A percentile compares a stretch with the other conserved stretches of the same genome.
These are phyloP conservation scores for Phalangium opilio DNA, from an alignment of 2,888 invertebrate species.

Conservation along the genomic window DNA sequence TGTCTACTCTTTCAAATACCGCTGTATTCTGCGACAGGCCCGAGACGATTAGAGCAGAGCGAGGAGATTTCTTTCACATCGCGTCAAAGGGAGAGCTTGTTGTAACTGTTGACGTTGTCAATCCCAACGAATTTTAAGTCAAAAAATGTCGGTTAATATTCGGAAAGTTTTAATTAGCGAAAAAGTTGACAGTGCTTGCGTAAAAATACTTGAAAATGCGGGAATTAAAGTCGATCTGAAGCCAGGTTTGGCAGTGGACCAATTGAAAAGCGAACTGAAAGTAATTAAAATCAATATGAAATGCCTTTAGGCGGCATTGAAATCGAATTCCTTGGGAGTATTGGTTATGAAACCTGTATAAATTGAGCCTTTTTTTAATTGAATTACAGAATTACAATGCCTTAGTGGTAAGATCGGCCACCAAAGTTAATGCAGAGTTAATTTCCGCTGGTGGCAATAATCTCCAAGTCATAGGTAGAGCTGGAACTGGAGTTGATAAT, in stretches of 20 bases:
- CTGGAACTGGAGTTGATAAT: constrained; percentile 98
- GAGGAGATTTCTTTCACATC: no score
- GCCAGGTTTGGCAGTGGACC: no score
- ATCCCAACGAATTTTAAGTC: no score
- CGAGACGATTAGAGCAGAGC: no score
- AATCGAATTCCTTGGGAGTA: no score
- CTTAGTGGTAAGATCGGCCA: constrained; percentile 81
- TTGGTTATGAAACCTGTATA: not conserved
- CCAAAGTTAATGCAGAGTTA: constrained; percentile 79
- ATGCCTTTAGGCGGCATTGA: no score
- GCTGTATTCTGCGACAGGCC: no score
- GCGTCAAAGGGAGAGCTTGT: no score
- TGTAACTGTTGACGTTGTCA: no score
- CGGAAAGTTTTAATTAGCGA: constrained; percentile 79
- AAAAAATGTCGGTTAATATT: constrained; percentile 38
- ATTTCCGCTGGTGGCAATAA: constrained; percentile 51
- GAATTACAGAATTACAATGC: constrained; percentile 63
- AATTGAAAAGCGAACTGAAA: no score
- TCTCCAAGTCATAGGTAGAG: constrained; percentile 78
- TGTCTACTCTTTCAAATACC: no score
- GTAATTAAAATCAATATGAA: no score
- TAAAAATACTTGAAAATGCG: constrained; percentile 55
- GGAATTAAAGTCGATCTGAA: constrained; percentile 48
- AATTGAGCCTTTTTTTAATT: not conserved
- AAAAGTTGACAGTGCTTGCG: constrained; percentile 74